Percentiles rank a stretch among this genome's conserved stretches.
Conservation (phyloP, 2,797 vertebrate genomes). For the Xiphophorus birchmanni region DNA sequence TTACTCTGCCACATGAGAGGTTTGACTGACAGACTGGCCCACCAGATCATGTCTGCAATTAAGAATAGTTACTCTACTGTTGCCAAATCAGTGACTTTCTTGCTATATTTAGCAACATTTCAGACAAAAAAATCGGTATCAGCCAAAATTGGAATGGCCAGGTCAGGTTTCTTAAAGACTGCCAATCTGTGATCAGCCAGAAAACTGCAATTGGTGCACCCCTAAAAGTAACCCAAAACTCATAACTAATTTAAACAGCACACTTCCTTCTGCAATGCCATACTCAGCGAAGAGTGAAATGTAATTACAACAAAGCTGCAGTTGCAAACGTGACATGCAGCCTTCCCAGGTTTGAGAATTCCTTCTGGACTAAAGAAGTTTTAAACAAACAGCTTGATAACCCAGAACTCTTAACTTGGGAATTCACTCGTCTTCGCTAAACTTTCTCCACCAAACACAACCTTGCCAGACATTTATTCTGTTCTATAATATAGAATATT, state of each 20-base stretch:
- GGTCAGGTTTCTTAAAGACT: too few relatives aligned
- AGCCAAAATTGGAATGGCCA: too few relatives aligned
- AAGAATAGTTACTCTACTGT: too few relatives aligned
- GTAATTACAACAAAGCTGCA: background rate
- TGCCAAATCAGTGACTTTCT: too few relatives aligned
- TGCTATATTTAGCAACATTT: too few relatives aligned
- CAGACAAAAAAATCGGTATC: too few relatives aligned
- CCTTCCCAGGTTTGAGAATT: background rate
- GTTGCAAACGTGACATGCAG: background rate
- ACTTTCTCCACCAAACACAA: background rate
- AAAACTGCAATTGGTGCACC: too few relatives aligned
- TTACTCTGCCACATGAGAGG: too few relatives aligned
- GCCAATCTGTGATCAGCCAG: too few relatives aligned
- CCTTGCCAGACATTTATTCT: constrained; percentile 1
- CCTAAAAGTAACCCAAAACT: too few relatives aligned
- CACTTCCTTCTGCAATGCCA: background rate
- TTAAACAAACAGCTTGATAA: background rate
- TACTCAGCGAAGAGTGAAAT: background rate
- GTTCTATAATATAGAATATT: constrained; percentile 6
- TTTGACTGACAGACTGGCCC: too few relatives aligned
- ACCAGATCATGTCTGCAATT: too few relatives aligned
- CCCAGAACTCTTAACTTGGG: background rate
- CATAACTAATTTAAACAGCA: background rate
- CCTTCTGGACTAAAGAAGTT: background rate
- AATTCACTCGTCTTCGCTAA: background rate